Evolutionary conservation across 2,888 invertebrate species (phyloP), one percentile per base, ranked within the genome.

Genomic region (Dynastes grantii): DNA sequence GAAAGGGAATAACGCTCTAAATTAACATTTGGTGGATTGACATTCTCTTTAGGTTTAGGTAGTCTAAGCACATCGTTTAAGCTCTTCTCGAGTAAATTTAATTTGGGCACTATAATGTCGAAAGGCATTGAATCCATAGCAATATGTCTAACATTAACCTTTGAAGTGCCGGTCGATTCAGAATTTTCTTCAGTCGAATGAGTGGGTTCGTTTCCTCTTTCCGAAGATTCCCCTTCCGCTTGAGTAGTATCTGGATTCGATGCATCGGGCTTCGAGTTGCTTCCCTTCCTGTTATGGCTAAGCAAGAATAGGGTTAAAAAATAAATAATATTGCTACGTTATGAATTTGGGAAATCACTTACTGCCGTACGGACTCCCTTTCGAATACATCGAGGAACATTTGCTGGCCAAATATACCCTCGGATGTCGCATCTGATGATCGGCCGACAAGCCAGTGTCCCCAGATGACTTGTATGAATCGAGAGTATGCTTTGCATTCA

Each of bases 401-500:
- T 45, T 45, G 9, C 27, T 75, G 73, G 3, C 61, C 45, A 45
- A 75, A 75, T n/a, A 75, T 61, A 27, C 73, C 45, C 11, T 75
- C 61, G 61, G 13, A 61, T 5, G 9, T 61, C n/a, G 73, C 6
- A 45, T 75, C 45, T n/a, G 61, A 27, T 4, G 45, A 11, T 61
- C 40, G 55, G 2, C 73, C 73, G 22, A 75, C 5, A 45, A 75
- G 40, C 73, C 73, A 75, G 40, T 75, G 73, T 27, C 73, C 73
- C 73, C 73, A 75, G n/a, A 75, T 75, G 9, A 75, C 55, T 6
- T 61, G 29, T 22, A 61, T 45, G 49, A 75, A 75, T 16, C 61
- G 73, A 6, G 73, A 75, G 27, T 61, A 75, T 45, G 61, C 61
- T 75, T 61, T 75, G 45, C 73, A 75, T 61, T 75, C 73, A 45